These are phyloP conservation scores for Muricea muricata DNA, from an alignment of 92 coral and sea anemone genomes.

Conservation along the genomic window DNA sequence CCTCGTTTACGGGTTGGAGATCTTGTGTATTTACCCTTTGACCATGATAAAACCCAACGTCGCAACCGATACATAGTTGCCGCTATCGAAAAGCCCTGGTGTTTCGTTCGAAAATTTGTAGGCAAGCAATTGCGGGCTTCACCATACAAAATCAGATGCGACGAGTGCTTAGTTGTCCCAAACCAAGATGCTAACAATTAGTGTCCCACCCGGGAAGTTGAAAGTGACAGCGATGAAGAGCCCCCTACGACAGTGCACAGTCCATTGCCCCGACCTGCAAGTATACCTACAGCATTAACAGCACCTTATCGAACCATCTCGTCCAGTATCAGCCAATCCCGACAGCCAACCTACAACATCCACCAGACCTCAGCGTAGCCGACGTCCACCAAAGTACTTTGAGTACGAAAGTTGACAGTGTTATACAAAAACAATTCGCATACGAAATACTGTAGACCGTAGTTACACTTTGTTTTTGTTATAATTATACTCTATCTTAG, in stretches of 20 bases:
- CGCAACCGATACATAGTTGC: slow-evolving; percentile 34
- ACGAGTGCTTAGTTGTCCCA: neutral
- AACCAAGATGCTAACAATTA: too few relatives aligned
- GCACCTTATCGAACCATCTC: too few relatives aligned
- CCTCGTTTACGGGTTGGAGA: neutral
- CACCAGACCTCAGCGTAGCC: neutral
- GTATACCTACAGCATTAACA: neutral
- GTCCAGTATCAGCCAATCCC: too few relatives aligned
- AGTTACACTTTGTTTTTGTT: too few relatives aligned
- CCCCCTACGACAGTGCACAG: neutral
- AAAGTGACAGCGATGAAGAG: neutral
- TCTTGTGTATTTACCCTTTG: neutral
- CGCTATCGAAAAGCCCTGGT: slow-evolving; percentile 11
- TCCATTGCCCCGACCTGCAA: neutral
- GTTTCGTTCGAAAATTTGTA: neutral
- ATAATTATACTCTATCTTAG: too few relatives aligned
- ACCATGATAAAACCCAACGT: neutral
- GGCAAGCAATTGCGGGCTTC: slow-evolving; percentile 2
- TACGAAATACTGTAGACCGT: too few relatives aligned
- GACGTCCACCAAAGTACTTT: neutral
- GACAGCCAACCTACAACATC: too few relatives aligned
- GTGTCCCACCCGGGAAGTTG: neutral
- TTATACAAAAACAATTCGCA: too few relatives aligned
- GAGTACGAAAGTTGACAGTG: neutral
- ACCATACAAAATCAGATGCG: neutral